A percentile compares a stretch with the other conserved stretches of the same genome.
Evolutionary conservation across 1,140 invertebrate species (phyloP).

Genomic region (Pemphigus obesinymphae): DNA sequence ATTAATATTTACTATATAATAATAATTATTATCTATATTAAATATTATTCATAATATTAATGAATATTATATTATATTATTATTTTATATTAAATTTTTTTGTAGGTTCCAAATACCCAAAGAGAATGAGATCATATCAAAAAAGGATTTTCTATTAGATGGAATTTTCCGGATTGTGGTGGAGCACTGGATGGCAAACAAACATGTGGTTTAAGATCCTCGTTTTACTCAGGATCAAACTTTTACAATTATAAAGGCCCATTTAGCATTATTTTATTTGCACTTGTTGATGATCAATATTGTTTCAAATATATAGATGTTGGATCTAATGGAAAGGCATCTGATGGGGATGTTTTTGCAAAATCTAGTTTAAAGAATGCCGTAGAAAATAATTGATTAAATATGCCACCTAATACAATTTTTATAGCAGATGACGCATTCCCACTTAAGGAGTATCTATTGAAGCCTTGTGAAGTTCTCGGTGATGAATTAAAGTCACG

Average conservation of each 20-base stretch:
- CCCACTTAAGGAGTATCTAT: slow-evolving; percentile 30
- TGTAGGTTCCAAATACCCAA: slow-evolving; percentile 44
- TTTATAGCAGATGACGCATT: slow-evolving; percentile 42
- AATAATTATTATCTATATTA: too few relatives aligned
- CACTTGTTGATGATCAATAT: neutral
- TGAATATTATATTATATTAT: too few relatives aligned
- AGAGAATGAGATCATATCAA: slow-evolving; percentile 47
- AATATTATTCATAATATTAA: too few relatives aligned
- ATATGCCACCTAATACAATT: slow-evolving; percentile 27
- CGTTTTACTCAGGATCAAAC: slow-evolving; percentile 47
- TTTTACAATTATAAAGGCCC: slow-evolving; percentile 50
- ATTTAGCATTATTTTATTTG: slow-evolving; percentile 52
- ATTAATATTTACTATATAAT: neutral
- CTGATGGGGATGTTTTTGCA: slow-evolving; percentile 45
- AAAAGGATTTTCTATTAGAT: slow-evolving; percentile 47
- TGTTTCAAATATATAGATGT: slow-evolving; percentile 15
- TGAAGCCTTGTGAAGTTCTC: too few relatives aligned
- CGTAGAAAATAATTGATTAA: slow-evolving; percentile 43
- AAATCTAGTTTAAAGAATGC: slow-evolving; percentile 47
- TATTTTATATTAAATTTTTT: slow-evolving; percentile 18
- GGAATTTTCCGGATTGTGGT: slow-evolving; percentile 52
- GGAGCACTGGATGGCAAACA: slow-evolving; percentile 51
- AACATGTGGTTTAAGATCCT: slow-evolving; percentile 45
- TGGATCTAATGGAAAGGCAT: neutral
- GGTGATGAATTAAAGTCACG: too few relatives aligned